Evolutionary conservation across 2,888 invertebrate species (phyloP), one percentile per base, ranked within the genome.

Genomic region (Hemithea aestivaria): DNA sequence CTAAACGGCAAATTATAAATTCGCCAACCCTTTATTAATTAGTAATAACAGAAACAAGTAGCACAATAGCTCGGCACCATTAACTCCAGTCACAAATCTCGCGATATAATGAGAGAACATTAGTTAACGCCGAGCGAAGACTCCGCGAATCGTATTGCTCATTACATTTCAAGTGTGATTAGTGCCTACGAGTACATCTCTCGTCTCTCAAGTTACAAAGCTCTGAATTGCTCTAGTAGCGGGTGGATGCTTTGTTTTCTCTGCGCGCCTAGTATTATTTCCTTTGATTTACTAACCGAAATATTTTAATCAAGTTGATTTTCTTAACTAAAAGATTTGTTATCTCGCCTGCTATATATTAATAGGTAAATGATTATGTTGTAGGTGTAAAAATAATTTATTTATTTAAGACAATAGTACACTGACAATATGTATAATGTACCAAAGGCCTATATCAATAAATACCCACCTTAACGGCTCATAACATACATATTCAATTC

Each of bases 151-250:
- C 41, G 16, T 31, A 42, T 42, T 37, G 36, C 41, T 42, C 41
- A 42, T 42, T 42, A 37, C 32, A 42, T 42, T 42, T 34, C 29
- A 42, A 42, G 41, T 42, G 36, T 42, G 41, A 41, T 41, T 41
- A 41, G 36, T 36, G 29, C 28, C 33, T 29, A 42, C 11, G 21
- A 26, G 33, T 10, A 20, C 24, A 16, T 24, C 41, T 36, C 36
- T 33, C 35, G 22, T 33, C 16, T 16, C 16, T 16, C 16, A 16
- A 2, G 16, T 32, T 20, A 29, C 30, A 25, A 32, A 32, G 40
- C 33, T 37, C 36, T 36, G 36, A 30, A 28, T 42, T 36, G n/a
- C 29, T 28, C 29, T 20, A 23, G 33, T 29, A 28, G 33, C 21
- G 33, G 25, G 16, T 12, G 33, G 20, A 27, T 23, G 36, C 12